Percentiles rank a stretch among this genome's conserved stretches.
phyloP scores from a whole-genome alignment of 2,888 invertebrate genomes.

The Cataglyphis cursor region DNA sequence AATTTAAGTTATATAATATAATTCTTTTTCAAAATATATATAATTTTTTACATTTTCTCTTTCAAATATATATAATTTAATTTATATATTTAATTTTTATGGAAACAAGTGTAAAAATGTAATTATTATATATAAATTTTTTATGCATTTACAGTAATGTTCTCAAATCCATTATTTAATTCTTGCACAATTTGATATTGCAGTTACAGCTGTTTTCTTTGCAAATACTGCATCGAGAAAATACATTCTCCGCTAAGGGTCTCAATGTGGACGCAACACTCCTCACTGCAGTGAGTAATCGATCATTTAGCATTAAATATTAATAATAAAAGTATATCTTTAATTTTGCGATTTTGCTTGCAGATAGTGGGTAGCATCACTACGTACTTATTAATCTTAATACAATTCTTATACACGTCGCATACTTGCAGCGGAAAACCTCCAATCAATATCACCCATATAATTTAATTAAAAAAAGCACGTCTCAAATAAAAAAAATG shows the following conservation, averaged over 20 bases:
- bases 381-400: constrained; percentile 79
- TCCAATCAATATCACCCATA: neutral
- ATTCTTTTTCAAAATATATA: too few species aligned
- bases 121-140: neutral
- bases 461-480: constrained; percentile 13
- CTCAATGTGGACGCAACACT: constrained; percentile 76
- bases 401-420: constrained; percentile 74
- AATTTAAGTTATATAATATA: neutral
- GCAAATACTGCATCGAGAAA: constrained; percentile 79
- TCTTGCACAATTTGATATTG: constrained; percentile 38
- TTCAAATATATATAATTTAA: neutral
- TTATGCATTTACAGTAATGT: neutral
- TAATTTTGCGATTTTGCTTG: constrained; percentile 49
- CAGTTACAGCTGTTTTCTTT: constrained; percentile 81
- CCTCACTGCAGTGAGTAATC: constrained; percentile 73
- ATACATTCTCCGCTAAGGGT: constrained; percentile 77
- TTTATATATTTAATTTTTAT: neutral
- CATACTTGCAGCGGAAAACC: constrained; percentile 2
- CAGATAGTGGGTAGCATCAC: constrained; percentile 79
- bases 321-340: neutral
- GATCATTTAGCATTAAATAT: neutral
- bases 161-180: neutral
- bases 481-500: neutral
- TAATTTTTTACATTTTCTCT: too few species aligned
- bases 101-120: neutral